Percentiles rank a stretch among this genome's conserved stretches.
These are phyloP conservation scores for Moxostoma hubbsi DNA, from an alignment of 2,797 vertebrate genomes.

Conservation along the genomic window DNA sequence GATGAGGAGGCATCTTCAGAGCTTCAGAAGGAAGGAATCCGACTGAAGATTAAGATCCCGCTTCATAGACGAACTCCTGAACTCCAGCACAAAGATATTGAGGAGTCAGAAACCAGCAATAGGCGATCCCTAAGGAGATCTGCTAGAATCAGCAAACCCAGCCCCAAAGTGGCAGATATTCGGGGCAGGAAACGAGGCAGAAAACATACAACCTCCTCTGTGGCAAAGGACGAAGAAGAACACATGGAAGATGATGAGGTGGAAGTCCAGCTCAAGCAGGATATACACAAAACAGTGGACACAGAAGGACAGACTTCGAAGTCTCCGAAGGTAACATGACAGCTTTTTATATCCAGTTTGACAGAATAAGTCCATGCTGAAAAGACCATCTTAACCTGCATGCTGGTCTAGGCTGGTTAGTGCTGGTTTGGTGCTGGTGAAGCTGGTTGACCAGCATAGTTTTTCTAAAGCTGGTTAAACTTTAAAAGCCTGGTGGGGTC, in stretches of 20 bases:
- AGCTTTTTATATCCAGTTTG: background rate
- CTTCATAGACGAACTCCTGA: conserved; percentile 85
- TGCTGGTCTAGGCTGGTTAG: too few relatives aligned
- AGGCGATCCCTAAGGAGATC: conserved; percentile 87
- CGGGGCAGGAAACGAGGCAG: conserved; percentile 83
- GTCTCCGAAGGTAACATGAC: conserved; percentile 81
- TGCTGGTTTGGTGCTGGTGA: too few relatives aligned
- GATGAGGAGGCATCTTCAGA: conserved; percentile 86
- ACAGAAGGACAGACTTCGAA: conserved; percentile 76
- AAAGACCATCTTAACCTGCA: too few relatives aligned
- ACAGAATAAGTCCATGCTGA: too few relatives aligned
- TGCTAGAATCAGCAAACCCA: conserved; percentile 92
- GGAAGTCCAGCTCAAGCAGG: conserved; percentile 59
- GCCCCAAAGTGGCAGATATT: conserved; percentile 85
- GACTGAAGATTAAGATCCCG: conserved; percentile 93
- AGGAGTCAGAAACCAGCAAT: conserved; percentile 48
- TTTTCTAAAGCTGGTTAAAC: too few relatives aligned
- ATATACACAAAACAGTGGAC: conserved; percentile 77
- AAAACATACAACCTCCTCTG: conserved; percentile 73
- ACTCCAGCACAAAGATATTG: conserved; percentile 39
- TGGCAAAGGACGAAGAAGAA: conserved; percentile 72
- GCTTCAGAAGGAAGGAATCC: conserved; percentile 94
- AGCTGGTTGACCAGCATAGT: too few relatives aligned
- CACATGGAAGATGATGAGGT: conserved; percentile 73
- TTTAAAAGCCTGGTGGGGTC: too few relatives aligned